Conservation (phyloP, 1,140 invertebrate genomes). For the Penaeus chinensis region DNA sequence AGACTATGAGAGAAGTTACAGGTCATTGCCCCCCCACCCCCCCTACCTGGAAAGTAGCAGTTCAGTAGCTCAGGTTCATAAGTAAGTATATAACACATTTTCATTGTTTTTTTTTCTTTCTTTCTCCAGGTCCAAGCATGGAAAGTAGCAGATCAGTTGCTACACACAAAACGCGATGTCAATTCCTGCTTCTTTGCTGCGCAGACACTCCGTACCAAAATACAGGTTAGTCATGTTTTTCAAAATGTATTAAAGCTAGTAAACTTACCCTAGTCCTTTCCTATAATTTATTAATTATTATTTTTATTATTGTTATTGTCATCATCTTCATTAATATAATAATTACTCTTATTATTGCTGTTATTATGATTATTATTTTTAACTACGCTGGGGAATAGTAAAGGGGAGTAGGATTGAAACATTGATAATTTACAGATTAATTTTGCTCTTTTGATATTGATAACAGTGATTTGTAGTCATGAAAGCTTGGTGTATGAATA, state of each 20-base stretch:
- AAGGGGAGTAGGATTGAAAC: background rate
- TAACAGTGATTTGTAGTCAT: too few relatives aligned
- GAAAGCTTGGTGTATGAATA: too few relatives aligned
- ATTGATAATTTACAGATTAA: too few relatives aligned
- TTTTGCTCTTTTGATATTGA: too few relatives aligned
- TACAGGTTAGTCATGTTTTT: constrained; percentile 66
- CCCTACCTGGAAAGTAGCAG: too few relatives aligned
- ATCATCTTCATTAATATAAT: too few relatives aligned
- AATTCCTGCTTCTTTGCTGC: constrained; percentile 97
- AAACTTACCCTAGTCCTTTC: background rate
- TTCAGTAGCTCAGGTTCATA: too few relatives aligned
- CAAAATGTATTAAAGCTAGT: background rate
- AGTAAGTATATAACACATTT: too few relatives aligned
- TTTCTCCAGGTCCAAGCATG: constrained; percentile 86
- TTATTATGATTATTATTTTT: background rate
- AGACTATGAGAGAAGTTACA: too few relatives aligned
- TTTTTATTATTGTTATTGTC: too few relatives aligned
- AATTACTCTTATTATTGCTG: too few relatives aligned
- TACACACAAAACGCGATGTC: constrained; percentile 86
- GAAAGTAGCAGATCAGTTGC: constrained; percentile 93
- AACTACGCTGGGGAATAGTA: background rate
- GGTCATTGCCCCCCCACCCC: too few relatives aligned
- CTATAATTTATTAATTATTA: background rate
- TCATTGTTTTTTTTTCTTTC: constrained; percentile 42
- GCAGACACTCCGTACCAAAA: constrained; percentile 96